Base-by-base conservation (phyloP, 2,113 vertebrate genomes). In the Helogale parvula region DNA sequence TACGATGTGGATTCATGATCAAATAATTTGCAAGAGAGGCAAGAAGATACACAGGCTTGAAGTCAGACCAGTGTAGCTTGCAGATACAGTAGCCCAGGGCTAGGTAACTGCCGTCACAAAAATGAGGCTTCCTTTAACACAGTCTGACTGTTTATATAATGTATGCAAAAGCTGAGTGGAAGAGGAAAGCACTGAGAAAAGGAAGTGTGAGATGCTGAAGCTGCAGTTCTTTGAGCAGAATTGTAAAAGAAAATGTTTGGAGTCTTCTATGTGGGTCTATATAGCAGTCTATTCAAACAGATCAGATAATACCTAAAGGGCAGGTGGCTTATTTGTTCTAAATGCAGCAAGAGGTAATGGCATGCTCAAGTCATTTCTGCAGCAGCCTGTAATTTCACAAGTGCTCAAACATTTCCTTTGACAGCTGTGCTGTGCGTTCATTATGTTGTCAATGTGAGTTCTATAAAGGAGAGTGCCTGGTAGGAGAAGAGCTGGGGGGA, bases 241-340 rank as follows among this genome's bases (percentile, higher is more conserved):
- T n/a, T 6, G 8, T 65, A 89, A 68, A 80, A 94, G 83, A 92
- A 90, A 90, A 72, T 41, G n/a, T 95, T 92, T 93, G 68, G 81
- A 93, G 63, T 83, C 85, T 90, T 90, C 94, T 95, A 3, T 45
- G 85, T 52, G n/a, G 95, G 89, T 97, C 94, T 96, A 72, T 81
- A 90, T 8, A 88, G 87, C 45, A 93, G 91, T 92, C 97, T 97
- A 95, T 98, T 96, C 91, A 95, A 90, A 93, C 96, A 98, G 90
- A 98, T 83, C 98, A 97, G 96, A 97, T 97, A 97, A 96, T 95
- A 98, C 93, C 95, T 97, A 97, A 97, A 97, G 95, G 95, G 94
- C 96, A 98, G 96, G 97, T 95, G 97, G 92, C 87, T 96, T 93
- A 92, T 97, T 98, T 98, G 98, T 98, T 98, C 97, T 97, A 98